Percentiles rank a stretch among this genome's conserved stretches.
Conservation (phyloP, 2,888 invertebrate species). For the Dolomedes plantarius region DNA sequence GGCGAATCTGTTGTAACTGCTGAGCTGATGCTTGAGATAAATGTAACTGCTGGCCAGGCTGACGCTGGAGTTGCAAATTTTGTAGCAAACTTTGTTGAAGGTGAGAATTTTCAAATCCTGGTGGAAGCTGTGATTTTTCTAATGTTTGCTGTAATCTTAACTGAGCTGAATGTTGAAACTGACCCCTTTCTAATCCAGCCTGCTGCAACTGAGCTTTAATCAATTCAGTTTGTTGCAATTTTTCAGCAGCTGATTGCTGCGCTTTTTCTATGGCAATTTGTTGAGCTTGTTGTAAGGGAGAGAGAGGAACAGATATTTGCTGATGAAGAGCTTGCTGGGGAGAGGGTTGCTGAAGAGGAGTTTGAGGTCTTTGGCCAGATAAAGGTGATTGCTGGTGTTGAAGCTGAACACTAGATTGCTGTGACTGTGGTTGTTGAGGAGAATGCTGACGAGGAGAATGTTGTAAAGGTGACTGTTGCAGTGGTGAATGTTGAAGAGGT, state of each 20-base stretch:
- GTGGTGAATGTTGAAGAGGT: slow-evolving; percentile 37
- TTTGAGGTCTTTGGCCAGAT: slow-evolving; percentile 59
- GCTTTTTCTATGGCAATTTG: slow-evolving; percentile 49
- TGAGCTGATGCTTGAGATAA: slow-evolving; percentile 23
- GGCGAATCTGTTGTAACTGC: slow-evolving; percentile 57
- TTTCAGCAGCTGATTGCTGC: slow-evolving; percentile 53
- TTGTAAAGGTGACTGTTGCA: slow-evolving; percentile 35
- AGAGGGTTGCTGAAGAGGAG: slow-evolving; percentile 48
- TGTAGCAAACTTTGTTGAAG: slow-evolving; percentile 17
- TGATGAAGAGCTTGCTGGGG: slow-evolving; percentile 41
- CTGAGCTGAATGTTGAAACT: slow-evolving; percentile 36
- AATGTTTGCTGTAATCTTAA: slow-evolving; percentile 32
- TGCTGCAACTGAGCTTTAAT: slow-evolving; percentile 63
- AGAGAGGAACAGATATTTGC: slow-evolving; percentile 41
- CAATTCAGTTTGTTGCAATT: slow-evolving; percentile 53
- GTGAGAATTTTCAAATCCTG: slow-evolving; percentile 43
- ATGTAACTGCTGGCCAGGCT: slow-evolving; percentile 22
- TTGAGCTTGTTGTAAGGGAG: slow-evolving; percentile 58
- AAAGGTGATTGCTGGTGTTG: slow-evolving; percentile 55
- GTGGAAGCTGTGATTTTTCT: slow-evolving; percentile 39
- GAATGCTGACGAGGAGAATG: slow-evolving; percentile 41
- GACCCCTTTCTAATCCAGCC: slow-evolving; percentile 48
- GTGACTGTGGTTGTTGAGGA: slow-evolving; percentile 40
- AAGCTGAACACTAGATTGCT: slow-evolving; percentile 34
- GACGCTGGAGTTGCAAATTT: slow-evolving; percentile 36